These are phyloP conservation scores for Acipenser transmontanus DNA, from an alignment of 2,797 vertebrate species.

Conservation along the genomic window DNA sequence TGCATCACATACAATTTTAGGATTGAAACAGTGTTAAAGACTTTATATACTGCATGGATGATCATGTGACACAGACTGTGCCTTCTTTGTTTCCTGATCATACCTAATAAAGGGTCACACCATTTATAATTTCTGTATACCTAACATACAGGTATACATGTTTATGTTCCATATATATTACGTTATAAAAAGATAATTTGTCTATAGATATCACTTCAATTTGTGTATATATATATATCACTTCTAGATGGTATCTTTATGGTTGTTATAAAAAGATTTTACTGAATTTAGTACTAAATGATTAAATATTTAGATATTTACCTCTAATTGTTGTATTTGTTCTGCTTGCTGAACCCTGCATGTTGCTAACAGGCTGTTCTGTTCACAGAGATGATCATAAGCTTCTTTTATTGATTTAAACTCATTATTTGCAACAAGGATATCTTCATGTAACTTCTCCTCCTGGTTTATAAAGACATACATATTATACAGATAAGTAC, in stretches of 20 bases:
- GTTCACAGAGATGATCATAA: conserved; percentile 45
- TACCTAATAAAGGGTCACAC: not conserved
- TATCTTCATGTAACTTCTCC: conserved; percentile 44
- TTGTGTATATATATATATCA: conserved; percentile 1
- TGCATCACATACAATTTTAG: no score
- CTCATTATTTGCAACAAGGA: conserved; percentile 47
- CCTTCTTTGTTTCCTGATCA: not conserved
- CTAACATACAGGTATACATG: no score
- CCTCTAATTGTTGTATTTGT: conserved; percentile 43
- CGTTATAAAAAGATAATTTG: no score
- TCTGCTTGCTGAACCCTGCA: conserved; percentile 35
- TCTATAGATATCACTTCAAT: conserved; percentile 1
- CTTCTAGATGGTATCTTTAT: not conserved
- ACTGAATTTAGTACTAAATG: no score
- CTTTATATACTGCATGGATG: not conserved
- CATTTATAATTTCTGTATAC: no score
- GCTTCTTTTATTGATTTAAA: conserved; percentile 49
- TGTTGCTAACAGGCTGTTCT: conserved; percentile 35
- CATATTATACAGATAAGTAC: not conserved
- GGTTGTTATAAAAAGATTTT: no score
- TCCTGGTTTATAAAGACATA: conserved; percentile 51
- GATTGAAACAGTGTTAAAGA: no score
- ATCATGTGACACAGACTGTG: not conserved
- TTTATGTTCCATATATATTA: no score
- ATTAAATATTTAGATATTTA: conserved; percentile 26